Evolutionary conservation across 2,888 invertebrate species (phyloP), one percentile per base, ranked within the genome.

Genomic region (Cerastis leucographa): DNA sequence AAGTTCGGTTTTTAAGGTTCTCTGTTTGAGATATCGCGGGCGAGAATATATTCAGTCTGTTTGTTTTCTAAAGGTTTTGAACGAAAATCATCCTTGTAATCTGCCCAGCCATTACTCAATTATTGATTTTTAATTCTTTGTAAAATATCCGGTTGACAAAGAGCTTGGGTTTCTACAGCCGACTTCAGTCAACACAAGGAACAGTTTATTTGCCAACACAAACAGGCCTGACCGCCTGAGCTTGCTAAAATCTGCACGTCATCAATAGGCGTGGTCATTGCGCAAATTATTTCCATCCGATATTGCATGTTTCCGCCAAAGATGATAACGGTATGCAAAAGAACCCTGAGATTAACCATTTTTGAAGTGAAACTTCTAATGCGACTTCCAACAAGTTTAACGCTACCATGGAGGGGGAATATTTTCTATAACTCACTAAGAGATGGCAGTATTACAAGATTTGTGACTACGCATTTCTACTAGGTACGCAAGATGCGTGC

Each of bases 221-320:
- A 64, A 64, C 64, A 69, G 59, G 35, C 56, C 7, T 56, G 56
- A 51, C 59, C 29, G 35, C 68, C 9, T 49, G 35, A 65, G 69
- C n/a, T 69, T 66, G 65, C 65, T 80, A 78, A 67, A 66, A 78
- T 73, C 25, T 61, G 49, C 46, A 44, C 61, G 78, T 71, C 74
- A 76, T 49, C 49, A 71, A 65, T 46, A 72, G 71, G 49, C 69
- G 56, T 67, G 72, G 64, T 65, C 4, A 42, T 81, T 78, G 71
- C 72, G 85, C 76, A 85, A 82, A 84, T 65, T 49, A 64, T 83
- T 78, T 71, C 65, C 59, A 56, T 70, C 49, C 22, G 46, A 79
- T 68, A 68, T 80, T 75, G 75, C 74, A 62, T 62, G 14, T 44
- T 44, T 66, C 29, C n/a, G 22, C 51, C 65, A 22, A 62, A 59